Conservation (phyloP, 35 echinoderm and acorn worm genomes). For the Apostichopus japonicus region DNA sequence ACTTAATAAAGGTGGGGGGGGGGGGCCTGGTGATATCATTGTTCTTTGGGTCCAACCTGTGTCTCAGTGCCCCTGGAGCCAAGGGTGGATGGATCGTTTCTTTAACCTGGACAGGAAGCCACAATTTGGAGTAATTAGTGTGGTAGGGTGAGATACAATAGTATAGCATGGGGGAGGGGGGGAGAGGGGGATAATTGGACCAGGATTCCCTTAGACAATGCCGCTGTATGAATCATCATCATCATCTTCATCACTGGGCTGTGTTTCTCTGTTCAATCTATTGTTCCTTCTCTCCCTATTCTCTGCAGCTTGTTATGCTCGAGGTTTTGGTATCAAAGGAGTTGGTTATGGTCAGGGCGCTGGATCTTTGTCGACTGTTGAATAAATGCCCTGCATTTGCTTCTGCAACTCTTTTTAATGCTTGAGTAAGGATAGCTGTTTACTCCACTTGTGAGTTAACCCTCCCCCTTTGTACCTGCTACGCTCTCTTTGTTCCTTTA, state of each 20-base stretch:
- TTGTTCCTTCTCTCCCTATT: constrained; percentile 41
- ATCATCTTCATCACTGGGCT: constrained; percentile 13
- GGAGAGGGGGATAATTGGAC: not conserved
- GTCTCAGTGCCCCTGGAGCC: too few relatives aligned
- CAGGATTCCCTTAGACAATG: not conserved
- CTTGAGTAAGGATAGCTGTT: constrained; percentile 41
- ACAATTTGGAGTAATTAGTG: too few relatives aligned
- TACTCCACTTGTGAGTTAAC: constrained; percentile 10
- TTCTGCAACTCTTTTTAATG: constrained; percentile 20
- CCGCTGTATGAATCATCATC: not conserved
- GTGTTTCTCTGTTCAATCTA: constrained; percentile 13
- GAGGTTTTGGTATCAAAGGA: constrained; percentile 53
- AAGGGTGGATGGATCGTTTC: too few relatives aligned
- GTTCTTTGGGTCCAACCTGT: too few relatives aligned
- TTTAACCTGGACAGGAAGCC: too few relatives aligned
- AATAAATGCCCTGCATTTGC: constrained; percentile 4
- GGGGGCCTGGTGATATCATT: too few relatives aligned
- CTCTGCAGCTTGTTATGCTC: constrained; percentile 54
- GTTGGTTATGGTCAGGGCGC: constrained; percentile 55
- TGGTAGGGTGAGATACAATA: too few relatives aligned
- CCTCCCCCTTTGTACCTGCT: not conserved
- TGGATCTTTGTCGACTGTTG: constrained; percentile 42
- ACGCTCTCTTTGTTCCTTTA: too few relatives aligned
- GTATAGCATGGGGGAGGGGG: too few relatives aligned
- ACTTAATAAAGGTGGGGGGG: too few relatives aligned